Evolutionary conservation across 2,888 invertebrate species (phyloP).

Genomic region (Seira sanloemensis): DNA sequence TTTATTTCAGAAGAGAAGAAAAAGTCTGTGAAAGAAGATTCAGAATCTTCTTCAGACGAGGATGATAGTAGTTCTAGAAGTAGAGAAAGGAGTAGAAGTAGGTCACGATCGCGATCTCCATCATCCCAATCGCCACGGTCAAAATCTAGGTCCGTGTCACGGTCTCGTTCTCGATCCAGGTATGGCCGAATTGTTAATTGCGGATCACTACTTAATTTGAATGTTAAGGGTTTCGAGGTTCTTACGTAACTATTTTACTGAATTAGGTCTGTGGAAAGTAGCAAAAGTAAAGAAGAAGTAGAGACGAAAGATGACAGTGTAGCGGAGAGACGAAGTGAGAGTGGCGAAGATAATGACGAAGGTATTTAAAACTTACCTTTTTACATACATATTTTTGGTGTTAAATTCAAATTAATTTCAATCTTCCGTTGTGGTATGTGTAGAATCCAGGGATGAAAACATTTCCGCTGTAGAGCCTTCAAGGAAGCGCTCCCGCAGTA

Average conservation of each 20-base stretch:
- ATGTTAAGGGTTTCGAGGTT: background rate
- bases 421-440: background rate
- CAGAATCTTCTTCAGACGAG: constrained; percentile 20
- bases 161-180: constrained; percentile 12
- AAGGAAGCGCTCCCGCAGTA: background rate
- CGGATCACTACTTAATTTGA: background rate
- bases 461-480: background rate
- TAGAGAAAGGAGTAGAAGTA: background rate
- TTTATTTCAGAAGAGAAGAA: background rate
- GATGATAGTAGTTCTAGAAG: constrained; percentile 25
- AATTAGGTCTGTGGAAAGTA: constrained; percentile 24
- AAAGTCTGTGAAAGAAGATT: background rate
- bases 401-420: background rate
- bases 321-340: constrained; percentile 26
- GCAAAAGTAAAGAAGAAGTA: constrained; percentile 20
- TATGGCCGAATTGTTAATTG: constrained; percentile 5
- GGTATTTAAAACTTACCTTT: constrained; percentile 22
- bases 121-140: constrained; percentile 4
- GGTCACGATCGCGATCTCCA: constrained; percentile 15
- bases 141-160: background rate
- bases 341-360: constrained; percentile 39
- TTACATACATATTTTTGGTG: background rate
- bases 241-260: too few species aligned
- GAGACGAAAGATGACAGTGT: background rate
- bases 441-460: constrained; percentile 22